Conservation (phyloP, 92 coral and sea anemone genomes). For the Bergia sp. region DNA sequence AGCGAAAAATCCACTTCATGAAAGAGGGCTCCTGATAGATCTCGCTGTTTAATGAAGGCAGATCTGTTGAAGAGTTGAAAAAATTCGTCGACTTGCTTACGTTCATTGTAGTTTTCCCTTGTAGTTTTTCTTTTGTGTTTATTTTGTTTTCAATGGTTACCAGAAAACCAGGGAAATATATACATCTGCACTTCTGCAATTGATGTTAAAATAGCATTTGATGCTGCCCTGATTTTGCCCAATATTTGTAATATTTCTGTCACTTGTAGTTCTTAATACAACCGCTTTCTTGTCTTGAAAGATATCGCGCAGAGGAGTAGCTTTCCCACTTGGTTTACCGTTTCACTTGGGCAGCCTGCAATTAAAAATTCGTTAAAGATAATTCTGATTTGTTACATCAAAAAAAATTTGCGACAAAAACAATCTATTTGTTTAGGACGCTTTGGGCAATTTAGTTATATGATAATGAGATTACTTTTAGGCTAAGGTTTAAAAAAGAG, state of each 20-base stretch:
- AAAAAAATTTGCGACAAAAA: neutral
- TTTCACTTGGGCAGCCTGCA: slow-evolving; percentile 21
- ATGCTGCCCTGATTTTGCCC: neutral
- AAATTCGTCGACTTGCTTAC: neutral
- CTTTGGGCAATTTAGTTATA: slow-evolving; percentile 31
- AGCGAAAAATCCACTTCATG: slow-evolving; percentile 82
- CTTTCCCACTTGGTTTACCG: neutral
- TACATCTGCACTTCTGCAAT: slow-evolving; percentile 5
- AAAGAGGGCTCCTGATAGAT: slow-evolving; percentile 73
- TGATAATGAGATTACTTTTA: slow-evolving; percentile 32
- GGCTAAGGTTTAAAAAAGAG: neutral
- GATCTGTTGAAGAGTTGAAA: neutral
- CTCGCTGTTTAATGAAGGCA: neutral
- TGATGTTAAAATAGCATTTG: neutral
- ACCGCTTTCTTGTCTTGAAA: neutral
- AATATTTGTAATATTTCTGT: no score
- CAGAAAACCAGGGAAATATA: neutral
- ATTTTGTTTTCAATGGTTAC: neutral
- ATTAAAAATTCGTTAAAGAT: slow-evolving; percentile 1
- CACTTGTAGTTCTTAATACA: neutral
- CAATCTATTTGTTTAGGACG: slow-evolving; percentile 35
- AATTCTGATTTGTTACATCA: slow-evolving; percentile 15
- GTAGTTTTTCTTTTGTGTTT: neutral
- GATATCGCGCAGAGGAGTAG: neutral
- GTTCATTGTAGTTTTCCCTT: neutral